A percentile compares a stretch with the other conserved stretches of the same genome.
phyloP scores from a whole-genome alignment of 2,888 invertebrate genomes.

The Neuroscelio doddi region DNA sequence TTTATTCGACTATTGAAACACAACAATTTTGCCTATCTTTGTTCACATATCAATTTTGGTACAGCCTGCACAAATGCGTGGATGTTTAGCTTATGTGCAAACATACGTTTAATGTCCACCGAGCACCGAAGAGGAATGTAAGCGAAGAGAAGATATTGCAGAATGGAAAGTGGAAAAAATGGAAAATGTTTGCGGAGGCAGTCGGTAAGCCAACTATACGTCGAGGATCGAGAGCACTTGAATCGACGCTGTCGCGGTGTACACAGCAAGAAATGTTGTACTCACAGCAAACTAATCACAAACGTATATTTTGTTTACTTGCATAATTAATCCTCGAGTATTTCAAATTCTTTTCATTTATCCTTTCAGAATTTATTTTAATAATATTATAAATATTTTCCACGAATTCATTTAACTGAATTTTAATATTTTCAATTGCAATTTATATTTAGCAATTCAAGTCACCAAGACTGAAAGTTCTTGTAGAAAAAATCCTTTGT shows the following conservation, averaged over 20 bases:
- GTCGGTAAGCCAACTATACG: constrained; percentile 27
- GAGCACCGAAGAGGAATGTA: constrained; percentile 21
- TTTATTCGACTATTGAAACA: no score
- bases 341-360: no score
- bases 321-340: constrained; percentile 47
- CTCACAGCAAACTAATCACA: constrained; percentile 39
- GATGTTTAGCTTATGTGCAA: constrained; percentile 17
- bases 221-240: constrained; percentile 39
- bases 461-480: no score
- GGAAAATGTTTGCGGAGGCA: constrained; percentile 34
- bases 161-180: constrained; percentile 30
- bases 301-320: constrained; percentile 40
- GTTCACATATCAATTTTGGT: constrained; percentile 6
- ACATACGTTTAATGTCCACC: constrained; percentile 30
- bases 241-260: constrained; percentile 26
- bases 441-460: no score
- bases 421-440: no score
- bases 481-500: no score
- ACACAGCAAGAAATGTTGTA: constrained; percentile 28
- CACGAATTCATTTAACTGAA: no score
- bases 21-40: no score
- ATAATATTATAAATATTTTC: no score
- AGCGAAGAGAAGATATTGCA: constrained; percentile 31
- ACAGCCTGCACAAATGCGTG: constrained; percentile 11
- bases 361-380: no score